These are phyloP conservation scores for Esox niger DNA, from an alignment of 2,113 vertebrate species.

Conservation along the genomic window DNA sequence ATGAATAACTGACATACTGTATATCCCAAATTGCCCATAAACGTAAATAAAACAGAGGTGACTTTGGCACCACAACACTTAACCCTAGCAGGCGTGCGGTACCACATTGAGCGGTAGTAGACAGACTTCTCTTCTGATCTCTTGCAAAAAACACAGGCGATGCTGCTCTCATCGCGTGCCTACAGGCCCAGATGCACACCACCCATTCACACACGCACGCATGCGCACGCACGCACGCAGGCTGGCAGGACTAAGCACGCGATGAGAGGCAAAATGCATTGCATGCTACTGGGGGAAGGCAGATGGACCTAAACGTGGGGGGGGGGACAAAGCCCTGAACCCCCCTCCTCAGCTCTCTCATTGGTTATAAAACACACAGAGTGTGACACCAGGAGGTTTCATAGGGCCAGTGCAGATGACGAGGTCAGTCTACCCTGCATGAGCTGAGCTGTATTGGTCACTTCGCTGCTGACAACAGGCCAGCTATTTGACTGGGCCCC, in stretches of 20 bases:
- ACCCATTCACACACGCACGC: constrained; percentile 2
- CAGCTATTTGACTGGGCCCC: background rate
- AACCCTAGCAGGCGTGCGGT: too few species aligned
- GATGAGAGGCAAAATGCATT: constrained; percentile 11
- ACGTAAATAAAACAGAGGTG: too few species aligned
- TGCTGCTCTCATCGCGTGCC: background rate
- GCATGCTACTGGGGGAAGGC: constrained; percentile 5
- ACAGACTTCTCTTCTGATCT: too few species aligned
- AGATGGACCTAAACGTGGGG: background rate
- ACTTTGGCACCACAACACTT: too few species aligned
- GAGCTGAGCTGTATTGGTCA: background rate
- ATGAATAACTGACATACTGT: too few species aligned
- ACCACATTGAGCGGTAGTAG: too few species aligned
- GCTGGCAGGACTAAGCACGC: too few species aligned
- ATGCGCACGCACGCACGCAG: constrained; percentile 5
- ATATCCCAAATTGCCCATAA: too few species aligned
- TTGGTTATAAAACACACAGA: background rate
- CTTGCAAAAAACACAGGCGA: background rate
- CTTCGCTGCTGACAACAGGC: background rate
- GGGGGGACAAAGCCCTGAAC: background rate
- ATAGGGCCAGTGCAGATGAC: constrained; percentile 1
- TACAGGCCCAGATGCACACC: background rate
- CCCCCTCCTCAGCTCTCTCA: background rate
- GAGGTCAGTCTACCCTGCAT: background rate
- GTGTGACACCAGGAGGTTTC: background rate